These are phyloP conservation scores for Lasioglossum vierecki DNA, from an alignment of 2,888 invertebrate species.

Conservation along the genomic window DNA sequence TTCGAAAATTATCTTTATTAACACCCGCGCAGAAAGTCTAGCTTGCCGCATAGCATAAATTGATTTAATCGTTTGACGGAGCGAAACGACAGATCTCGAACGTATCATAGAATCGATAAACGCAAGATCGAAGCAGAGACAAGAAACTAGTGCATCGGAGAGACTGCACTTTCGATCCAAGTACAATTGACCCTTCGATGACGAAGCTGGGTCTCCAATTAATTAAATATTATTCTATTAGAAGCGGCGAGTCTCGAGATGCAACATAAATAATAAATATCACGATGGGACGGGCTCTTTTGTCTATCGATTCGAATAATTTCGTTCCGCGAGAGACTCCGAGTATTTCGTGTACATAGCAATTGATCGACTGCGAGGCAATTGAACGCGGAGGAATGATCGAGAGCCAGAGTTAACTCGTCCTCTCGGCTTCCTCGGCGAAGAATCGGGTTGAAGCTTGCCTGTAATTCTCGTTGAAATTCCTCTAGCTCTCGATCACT, in stretches of 20 bases:
- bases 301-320: neutral
- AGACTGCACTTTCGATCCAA: neutral
- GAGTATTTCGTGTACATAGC: constrained; percentile 2
- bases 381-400: neutral
- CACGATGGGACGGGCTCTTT: neutral
- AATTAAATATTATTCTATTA: neutral
- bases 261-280: neutral
- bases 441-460: neutral
- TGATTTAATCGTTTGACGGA: neutral
- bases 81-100: no score
- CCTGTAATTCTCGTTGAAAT: neutral
- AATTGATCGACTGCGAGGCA: constrained; percentile 1
- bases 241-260: neutral
- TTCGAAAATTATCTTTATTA: neutral
- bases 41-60: neutral
- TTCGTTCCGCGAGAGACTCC: neutral
- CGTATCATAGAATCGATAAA: neutral
- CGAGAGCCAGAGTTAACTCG: neutral
- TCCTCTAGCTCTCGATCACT: neutral
- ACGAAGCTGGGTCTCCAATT: neutral
- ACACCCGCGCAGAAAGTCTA: neutral
- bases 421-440: neutral
- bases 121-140: neutral
- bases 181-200: neutral
- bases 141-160: neutral